Base-by-base conservation (phyloP, 1,140 invertebrate genomes). In the Thalassaphorura encarpata region DNA sequence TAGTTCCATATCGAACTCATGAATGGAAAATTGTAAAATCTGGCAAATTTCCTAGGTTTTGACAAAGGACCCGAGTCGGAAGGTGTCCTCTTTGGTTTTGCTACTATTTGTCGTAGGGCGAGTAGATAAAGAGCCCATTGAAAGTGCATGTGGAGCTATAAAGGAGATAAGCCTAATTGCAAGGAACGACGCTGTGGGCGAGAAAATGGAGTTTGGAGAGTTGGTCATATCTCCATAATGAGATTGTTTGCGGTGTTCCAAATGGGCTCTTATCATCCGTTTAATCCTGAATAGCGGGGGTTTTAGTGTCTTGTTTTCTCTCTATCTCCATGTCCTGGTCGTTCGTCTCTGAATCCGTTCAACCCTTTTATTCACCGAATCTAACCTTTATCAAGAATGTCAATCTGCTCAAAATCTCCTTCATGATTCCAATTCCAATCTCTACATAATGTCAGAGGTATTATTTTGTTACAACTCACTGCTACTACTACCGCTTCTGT, bases 151-250 rank as follows among this genome's bases (percentile, higher is more conserved):
- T 23, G 45, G 40, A 60, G 47, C 45, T 28, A 4, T 36, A 4
- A n/a, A n/a, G n/a, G 33, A 18, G 18, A 57, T 56, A 57, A 57
- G 29, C 49, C 42, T 56, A 57, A 53, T 61, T 61, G 40, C 39
- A 52, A 43, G 2, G 4, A 46, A 46, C 40, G 54, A 52, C 19
- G 42, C 3, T 19, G 26, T 23, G 19, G 8, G 3, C 31, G 13
- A 6, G 19, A 23, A 26, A 50, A 52, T 49, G 52, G 50, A 16
- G 24, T 36, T 52, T 52, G 48, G 19, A 28, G 53, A 55, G 52
- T 61, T 49, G 54, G 54, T 61, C 56, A 54, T 54, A 55, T 58
- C 52, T 62, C 48, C 60, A 62, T 62, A 62, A 62, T 62, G 52
- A 62, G 60, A 62, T 58, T 58, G 60, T 62, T 62, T 58, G 52